These are phyloP conservation scores for Rhinopomastus cyanomelas DNA, from an alignment of 2,113 vertebrate species.

Conservation along the genomic window DNA sequence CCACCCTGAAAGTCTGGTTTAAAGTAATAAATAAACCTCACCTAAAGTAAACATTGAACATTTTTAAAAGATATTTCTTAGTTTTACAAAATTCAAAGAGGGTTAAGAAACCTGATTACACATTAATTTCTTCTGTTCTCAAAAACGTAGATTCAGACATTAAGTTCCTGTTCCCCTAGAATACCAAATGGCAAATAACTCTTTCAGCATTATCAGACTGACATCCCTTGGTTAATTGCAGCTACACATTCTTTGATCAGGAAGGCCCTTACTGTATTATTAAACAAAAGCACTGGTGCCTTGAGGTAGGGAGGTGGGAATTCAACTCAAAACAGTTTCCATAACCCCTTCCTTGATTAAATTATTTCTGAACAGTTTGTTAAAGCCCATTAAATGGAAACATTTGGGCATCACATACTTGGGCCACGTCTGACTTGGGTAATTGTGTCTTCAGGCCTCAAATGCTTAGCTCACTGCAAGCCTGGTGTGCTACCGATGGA, in stretches of 20 bases:
- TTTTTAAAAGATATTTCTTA: not conserved
- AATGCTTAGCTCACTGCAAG: not conserved
- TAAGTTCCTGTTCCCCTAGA: not conserved
- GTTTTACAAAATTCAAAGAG: not conserved
- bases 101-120: not conserved
- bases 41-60: not conserved
- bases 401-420: not conserved
- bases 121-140: not conserved
- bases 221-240: not conserved
- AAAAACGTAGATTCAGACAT: not conserved
- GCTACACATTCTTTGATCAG: constrained; percentile 66
- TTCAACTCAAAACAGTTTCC: constrained; percentile 47
- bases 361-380: constrained; percentile 45
- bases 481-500: not conserved
- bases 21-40: not conserved
- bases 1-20: not conserved
- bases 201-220: not conserved
- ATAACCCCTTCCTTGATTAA: constrained; percentile 20
- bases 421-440: not conserved
- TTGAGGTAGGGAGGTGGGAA: constrained; percentile 6
- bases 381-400: constrained; percentile 24
- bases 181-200: not conserved
- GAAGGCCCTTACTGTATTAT: constrained; percentile 56
- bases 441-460: not conserved
- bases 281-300: constrained; percentile 59